Evolutionary conservation across 2,797 vertebrate genomes (phyloP).

Genomic region (Gorsachius magnificus): DNA sequence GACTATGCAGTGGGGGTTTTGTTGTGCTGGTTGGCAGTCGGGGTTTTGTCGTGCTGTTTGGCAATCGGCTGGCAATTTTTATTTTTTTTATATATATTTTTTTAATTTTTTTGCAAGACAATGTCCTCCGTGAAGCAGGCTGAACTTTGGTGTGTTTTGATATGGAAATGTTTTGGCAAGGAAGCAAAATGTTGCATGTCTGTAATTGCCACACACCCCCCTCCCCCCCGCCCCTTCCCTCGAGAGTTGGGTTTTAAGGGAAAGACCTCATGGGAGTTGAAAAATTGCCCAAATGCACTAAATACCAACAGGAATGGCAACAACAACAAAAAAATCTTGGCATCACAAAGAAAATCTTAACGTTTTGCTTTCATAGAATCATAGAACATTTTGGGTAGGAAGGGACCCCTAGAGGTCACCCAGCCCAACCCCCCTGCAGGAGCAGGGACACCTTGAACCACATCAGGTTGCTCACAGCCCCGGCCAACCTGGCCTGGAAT

Average conservation of each 20-base stretch:
- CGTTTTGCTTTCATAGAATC: neutral
- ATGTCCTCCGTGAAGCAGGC: neutral
- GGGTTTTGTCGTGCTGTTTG: neutral
- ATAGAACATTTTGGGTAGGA: too few relatives aligned
- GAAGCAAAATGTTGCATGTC: neutral
- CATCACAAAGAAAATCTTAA: neutral
- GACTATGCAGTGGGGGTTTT: neutral
- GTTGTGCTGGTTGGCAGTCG: neutral
- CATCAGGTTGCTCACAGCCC: too few relatives aligned
- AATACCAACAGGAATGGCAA: slow-evolving; percentile 11
- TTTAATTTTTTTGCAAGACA: neutral
- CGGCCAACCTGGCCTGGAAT: too few relatives aligned
- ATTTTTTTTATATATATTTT: neutral
- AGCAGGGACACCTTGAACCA: too few relatives aligned
- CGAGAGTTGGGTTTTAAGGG: neutral
- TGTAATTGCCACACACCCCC: neutral
- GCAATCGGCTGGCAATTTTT: neutral
- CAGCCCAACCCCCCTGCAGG: too few relatives aligned
- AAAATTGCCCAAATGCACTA: neutral
- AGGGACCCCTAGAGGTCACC: too few relatives aligned
- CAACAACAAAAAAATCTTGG: neutral
- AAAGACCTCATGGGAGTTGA: neutral
- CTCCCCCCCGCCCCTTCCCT: neutral
- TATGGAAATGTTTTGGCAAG: slow-evolving; percentile 20
- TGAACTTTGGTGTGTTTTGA: slow-evolving; percentile 28